phyloP scores from a whole-genome alignment of 2,113 vertebrate genomes.

The Ceuthmochares aereus region DNA sequence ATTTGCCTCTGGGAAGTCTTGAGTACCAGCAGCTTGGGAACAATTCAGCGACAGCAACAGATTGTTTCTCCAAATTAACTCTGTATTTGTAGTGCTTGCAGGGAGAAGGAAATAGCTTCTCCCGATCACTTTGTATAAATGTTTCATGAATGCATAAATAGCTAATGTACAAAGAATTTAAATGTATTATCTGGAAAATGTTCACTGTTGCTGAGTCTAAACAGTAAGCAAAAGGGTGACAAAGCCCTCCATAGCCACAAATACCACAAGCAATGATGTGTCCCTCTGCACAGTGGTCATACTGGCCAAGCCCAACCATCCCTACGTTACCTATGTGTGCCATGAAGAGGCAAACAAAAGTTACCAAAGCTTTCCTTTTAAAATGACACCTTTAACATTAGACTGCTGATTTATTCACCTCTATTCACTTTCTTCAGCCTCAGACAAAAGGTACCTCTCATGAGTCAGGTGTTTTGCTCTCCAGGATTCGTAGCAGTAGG shows the following conservation, averaged over 20 bases:
- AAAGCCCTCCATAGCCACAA: background rate
- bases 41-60: slow-evolving; percentile 1
- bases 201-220: background rate
- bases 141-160: slow-evolving; percentile 25
- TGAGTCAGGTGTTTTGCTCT: background rate
- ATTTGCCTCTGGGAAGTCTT: slow-evolving; percentile 22
- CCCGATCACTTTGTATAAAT: slow-evolving; percentile 21
- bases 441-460: background rate
- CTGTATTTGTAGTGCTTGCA: background rate
- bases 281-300: background rate
- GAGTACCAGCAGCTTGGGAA: slow-evolving; percentile 1
- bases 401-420: background rate
- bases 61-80: slow-evolving; percentile 39
- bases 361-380: background rate
- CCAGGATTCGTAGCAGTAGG: background rate
- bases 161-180: slow-evolving; percentile 34
- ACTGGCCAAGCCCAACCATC: background rate
- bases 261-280: background rate
- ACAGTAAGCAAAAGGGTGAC: background rate
- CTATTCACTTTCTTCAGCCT: background rate
- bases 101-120: slow-evolving; percentile 17
- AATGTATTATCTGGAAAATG: slow-evolving; percentile 23
- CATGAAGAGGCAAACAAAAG: background rate
- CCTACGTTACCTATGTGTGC: background rate
- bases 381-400: background rate